Evolutionary conservation across 2,888 invertebrate genomes (phyloP).

Genomic region (Meloe dianella): DNA sequence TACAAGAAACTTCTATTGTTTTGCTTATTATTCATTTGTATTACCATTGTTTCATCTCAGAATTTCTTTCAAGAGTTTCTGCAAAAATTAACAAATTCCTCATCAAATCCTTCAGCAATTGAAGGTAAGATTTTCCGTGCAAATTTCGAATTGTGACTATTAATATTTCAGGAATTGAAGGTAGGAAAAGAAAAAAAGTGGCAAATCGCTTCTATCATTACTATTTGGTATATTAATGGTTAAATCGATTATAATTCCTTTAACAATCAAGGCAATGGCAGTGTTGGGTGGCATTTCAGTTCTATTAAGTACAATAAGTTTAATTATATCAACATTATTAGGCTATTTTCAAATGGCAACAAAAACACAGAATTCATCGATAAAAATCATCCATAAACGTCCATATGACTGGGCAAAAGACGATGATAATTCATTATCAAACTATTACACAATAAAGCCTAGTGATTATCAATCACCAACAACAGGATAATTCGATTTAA

Average conservation of each 20-base stretch:
- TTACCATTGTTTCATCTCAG: neutral
- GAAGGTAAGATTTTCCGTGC: neutral
- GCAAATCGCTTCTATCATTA: conserved; percentile 67
- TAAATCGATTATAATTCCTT: conserved; percentile 70
- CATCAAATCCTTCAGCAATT: neutral
- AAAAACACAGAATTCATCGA: conserved; percentile 49
- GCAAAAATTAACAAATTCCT: neutral
- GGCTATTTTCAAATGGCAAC: conserved; percentile 64
- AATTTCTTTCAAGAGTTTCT: neutral
- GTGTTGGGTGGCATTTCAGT: conserved; percentile 69
- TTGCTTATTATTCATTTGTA: neutral
- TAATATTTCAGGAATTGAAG: conserved; percentile 27
- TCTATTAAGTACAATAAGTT: conserved; percentile 62
- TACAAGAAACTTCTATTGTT: neutral
- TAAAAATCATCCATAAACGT: conserved; percentile 54
- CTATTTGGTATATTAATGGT: conserved; percentile 69
- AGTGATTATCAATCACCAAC: conserved; percentile 11
- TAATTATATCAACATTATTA: conserved; percentile 67
- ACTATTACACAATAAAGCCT: conserved; percentile 33
- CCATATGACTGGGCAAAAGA: conserved; percentile 59
- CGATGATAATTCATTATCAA: conserved; percentile 53
- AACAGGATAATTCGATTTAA: neutral
- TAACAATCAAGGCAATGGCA: conserved; percentile 72
- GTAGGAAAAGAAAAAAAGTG: conserved; percentile 48
- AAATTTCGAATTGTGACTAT: neutral